phyloP scores from a whole-genome alignment of 2,797 vertebrate species.

The Amphiprion clarkii region DNA sequence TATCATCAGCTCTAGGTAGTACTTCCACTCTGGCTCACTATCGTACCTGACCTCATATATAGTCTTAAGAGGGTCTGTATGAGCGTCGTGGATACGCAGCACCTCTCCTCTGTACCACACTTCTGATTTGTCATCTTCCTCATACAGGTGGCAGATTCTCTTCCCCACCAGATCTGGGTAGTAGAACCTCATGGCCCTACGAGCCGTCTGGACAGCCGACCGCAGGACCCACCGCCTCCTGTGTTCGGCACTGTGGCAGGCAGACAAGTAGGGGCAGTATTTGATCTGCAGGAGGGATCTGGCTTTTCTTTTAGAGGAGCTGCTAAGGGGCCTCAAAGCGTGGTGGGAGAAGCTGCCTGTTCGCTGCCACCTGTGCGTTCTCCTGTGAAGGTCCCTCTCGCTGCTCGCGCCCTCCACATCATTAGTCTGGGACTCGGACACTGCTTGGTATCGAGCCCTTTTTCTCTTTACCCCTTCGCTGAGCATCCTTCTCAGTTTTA shows the following conservation, averaged over 20 bases:
- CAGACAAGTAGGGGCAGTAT: constrained; percentile 84
- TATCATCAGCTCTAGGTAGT: constrained; percentile 89
- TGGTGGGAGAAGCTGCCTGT: constrained; percentile 50
- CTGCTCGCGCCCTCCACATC: background rate
- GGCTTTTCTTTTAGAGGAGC: constrained; percentile 63
- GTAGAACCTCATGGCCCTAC: constrained; percentile 56
- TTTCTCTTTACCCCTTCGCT: constrained; percentile 52
- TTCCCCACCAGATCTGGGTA: constrained; percentile 89
- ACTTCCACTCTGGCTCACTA: constrained; percentile 89
- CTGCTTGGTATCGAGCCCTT: constrained; percentile 63
- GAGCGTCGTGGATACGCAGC: constrained; percentile 82
- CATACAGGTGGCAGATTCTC: constrained; percentile 88
- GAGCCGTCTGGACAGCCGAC: constrained; percentile 74
- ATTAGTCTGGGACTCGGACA: constrained; percentile 49
- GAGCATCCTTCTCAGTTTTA: constrained; percentile 83
- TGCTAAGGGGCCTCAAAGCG: constrained; percentile 47
- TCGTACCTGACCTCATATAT: constrained; percentile 90
- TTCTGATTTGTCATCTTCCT: constrained; percentile 88
- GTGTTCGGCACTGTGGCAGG: constrained; percentile 73
- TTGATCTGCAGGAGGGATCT: constrained; percentile 80
- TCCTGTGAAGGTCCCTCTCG: constrained; percentile 22
- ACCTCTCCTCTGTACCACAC: constrained; percentile 89
- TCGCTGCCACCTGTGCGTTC: constrained; percentile 48
- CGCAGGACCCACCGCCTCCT: constrained; percentile 83
- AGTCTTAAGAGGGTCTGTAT: constrained; percentile 86